Evolutionary conservation across 2,113 vertebrate genomes (phyloP), one percentile per base, ranked within the genome.

Genomic region (Pandion haliaetus): DNA sequence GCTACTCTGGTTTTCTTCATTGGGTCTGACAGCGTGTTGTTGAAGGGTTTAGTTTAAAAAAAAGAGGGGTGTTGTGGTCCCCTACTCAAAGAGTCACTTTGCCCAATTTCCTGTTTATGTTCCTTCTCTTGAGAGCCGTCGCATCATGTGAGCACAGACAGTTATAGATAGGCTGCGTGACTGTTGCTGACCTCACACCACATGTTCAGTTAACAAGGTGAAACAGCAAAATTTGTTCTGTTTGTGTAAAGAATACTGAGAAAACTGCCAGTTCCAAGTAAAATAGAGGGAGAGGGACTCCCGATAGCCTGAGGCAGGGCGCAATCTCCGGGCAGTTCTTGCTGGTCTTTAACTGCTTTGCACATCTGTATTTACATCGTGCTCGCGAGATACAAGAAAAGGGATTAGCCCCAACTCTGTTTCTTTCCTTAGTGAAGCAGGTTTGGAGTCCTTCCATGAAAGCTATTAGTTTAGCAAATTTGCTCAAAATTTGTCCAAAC

Each of bases 71-170:
- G 57, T 40, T 92, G 76, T 95, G 80, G 65, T 94, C 93, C 95
- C 52, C 62, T 81, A 82, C 73, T 81, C 86, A 87, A 90, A 88
- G 96, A 96, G 91, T 95, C 69, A 54, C 93, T 98, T 98, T 98
- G 96, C 97, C 97, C 96, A 97, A 89, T 98, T 98, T 98, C 97
- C 98, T 98, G 98, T 98, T 98, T 97, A 93, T 97, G 95, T 97
- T 97, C 90, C 95, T 92, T 95, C 84, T 86, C 88, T 94, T 93
- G 55, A 7, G 96, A 94, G 88, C 82, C n/a, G 25, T 78, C 38
- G 25, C 96, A 94, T 98, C 97, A 98, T 98, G 97, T 97, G 97
- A 97, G 93, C 85, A 14, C 81, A 95, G 96, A 89, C 97, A 95
- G 97, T 98, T 98, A 94, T 89, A 97, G 97, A 98, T 97, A 97